These are phyloP conservation scores for Diprion similis DNA, from an alignment of 1,140 invertebrate species.

Conservation along the genomic window DNA sequence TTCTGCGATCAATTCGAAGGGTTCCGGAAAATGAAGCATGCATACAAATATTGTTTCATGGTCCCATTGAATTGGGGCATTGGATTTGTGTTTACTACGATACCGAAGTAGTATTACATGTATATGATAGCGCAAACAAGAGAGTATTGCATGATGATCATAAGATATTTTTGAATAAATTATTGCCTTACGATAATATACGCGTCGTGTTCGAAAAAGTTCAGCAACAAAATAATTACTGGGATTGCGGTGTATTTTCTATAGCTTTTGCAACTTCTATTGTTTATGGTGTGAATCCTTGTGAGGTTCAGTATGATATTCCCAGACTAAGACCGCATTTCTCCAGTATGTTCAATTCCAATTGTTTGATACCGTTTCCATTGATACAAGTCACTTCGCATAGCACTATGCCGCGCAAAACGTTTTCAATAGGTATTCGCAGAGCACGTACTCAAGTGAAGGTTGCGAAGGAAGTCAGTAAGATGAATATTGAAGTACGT, in stretches of 20 bases:
- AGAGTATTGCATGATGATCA: neutral
- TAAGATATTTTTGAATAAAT: neutral
- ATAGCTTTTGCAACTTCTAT: constrained; percentile 1
- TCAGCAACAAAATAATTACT: neutral
- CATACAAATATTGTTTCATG: neutral
- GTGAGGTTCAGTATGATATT: neutral
- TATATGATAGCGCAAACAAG: neutral
- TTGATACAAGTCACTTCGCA: neutral
- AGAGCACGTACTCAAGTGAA: neutral
- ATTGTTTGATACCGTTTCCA: neutral
- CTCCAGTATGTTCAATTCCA: neutral
- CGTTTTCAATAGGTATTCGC: neutral
- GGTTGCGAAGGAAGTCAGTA: neutral
- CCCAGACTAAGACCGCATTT: neutral
- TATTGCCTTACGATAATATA: neutral
- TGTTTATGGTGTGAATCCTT: neutral
- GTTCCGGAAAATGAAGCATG: neutral
- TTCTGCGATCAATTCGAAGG: neutral
- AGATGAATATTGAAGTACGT: no score
- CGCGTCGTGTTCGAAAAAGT: neutral
- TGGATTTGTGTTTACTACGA: neutral
- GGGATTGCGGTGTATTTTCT: neutral
- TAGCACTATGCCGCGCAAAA: neutral
- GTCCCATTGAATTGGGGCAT: neutral
- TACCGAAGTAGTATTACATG: neutral